Evolutionary conservation across 1,140 invertebrate genomes (phyloP).

Genomic region (Phocides pigmalion): DNA sequence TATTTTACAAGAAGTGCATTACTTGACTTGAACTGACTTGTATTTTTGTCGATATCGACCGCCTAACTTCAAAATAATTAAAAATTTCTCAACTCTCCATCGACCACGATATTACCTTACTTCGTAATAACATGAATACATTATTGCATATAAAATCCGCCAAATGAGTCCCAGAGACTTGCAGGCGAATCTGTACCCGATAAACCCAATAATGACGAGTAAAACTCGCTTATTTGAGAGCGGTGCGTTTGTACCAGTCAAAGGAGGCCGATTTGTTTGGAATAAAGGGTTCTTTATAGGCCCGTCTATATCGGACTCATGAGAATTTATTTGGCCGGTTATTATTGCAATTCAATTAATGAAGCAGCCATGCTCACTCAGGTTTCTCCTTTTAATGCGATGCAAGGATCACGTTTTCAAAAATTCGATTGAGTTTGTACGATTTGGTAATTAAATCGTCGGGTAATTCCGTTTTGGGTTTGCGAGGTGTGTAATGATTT

Average conservation of each 20-base stretch:
- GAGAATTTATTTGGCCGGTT: slow-evolving; percentile 69
- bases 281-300: slow-evolving; percentile 76
- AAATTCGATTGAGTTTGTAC: slow-evolving; percentile 43
- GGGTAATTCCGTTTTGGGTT: background rate
- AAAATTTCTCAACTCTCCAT: background rate
- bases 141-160: slow-evolving; percentile 19
- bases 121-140: slow-evolving; percentile 12
- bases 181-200: slow-evolving; percentile 14
- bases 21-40: too few species aligned
- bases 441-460: slow-evolving; percentile 31
- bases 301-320: slow-evolving; percentile 58
- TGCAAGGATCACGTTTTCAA: slow-evolving; percentile 50
- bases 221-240: slow-evolving; percentile 56
- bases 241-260: slow-evolving; percentile 71
- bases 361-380: slow-evolving; percentile 63
- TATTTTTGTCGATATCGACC: background rate
- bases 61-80: background rate
- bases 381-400: slow-evolving; percentile 58
- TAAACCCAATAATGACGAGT: slow-evolving; percentile 58
- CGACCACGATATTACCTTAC: background rate
- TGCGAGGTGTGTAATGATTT: background rate
- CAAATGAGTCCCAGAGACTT: slow-evolving; percentile 8
- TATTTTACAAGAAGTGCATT: too few species aligned
- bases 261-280: slow-evolving; percentile 80
- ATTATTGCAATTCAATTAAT: slow-evolving; percentile 82